Conservation (phyloP, 2,888 invertebrate genomes). For the Scaptomyza flava region DNA sequence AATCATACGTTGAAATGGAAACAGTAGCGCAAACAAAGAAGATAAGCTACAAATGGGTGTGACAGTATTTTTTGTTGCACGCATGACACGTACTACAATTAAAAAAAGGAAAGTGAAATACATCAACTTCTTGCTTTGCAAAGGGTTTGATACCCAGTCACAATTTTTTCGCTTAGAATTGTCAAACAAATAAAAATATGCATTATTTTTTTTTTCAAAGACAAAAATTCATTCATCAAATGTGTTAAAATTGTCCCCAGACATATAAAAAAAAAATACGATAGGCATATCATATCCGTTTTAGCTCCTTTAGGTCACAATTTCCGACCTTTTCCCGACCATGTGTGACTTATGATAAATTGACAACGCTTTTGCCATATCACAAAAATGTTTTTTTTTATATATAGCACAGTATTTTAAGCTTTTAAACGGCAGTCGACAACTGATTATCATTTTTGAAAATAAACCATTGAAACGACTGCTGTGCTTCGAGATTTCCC, state of each 20-base stretch:
- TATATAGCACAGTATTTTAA: conserved; percentile 2
- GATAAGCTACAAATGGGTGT: conserved; percentile 22
- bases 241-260: conserved; percentile 15
- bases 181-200: neutral
- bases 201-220: neutral
- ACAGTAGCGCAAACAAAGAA: conserved; percentile 17
- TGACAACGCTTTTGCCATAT: conserved; percentile 27
- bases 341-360: conserved; percentile 47
- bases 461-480: conserved; percentile 19
- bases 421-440: conserved; percentile 16
- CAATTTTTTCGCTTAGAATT: neutral
- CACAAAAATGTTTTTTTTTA: conserved; percentile 6
- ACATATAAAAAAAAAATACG: conserved; percentile 7
- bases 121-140: neutral
- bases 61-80: conserved; percentile 32
- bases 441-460: conserved; percentile 38
- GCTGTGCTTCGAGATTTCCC: conserved; percentile 43
- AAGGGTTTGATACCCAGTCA: neutral
- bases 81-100: conserved; percentile 68
- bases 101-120: conserved; percentile 46
- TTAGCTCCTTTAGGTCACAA: neutral
- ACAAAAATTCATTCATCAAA: neutral
- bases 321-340: neutral
- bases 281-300: conserved; percentile 37
- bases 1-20: conserved; percentile 57